Evolutionary conservation across 1,140 invertebrate genomes (phyloP).

Genomic region (Pseudomyrmex gracilis): DNA sequence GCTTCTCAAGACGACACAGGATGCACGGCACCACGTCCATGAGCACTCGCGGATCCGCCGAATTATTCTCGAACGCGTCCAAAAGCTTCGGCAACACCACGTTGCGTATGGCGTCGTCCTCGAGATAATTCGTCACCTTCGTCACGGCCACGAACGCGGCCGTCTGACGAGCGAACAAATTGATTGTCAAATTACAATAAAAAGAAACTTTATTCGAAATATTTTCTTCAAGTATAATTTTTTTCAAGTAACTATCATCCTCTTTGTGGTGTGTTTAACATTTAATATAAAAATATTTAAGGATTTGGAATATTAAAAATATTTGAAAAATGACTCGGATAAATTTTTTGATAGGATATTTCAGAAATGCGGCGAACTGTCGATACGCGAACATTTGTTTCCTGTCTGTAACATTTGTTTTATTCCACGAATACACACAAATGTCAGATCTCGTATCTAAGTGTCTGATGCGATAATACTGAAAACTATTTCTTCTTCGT

Average conservation of each 20-base stretch:
- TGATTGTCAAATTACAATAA: not conserved
- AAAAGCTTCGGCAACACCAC: constrained; percentile 96
- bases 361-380: too few relatives aligned
- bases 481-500: not conserved
- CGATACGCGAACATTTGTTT: too few relatives aligned
- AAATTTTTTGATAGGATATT: too few relatives aligned
- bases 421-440: not conserved
- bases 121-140: constrained; percentile 94
- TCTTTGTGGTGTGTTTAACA: too few relatives aligned
- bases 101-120: constrained; percentile 92
- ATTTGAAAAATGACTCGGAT: too few relatives aligned
- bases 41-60: constrained; percentile 91
- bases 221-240: not conserved
- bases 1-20: constrained; percentile 93
- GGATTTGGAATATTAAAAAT: too few relatives aligned
- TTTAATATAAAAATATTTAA: too few relatives aligned
- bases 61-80: constrained; percentile 94
- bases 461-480: not conserved
- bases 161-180: constrained; percentile 86
- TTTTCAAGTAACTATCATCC: too few relatives aligned
- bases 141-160: constrained; percentile 96
- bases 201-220: not conserved
- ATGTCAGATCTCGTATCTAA: too few relatives aligned
- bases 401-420: not conserved
- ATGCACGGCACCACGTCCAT: constrained; percentile 92